Evolutionary conservation across 2,113 vertebrate species (phyloP).

Genomic region (Serinus canaria): DNA sequence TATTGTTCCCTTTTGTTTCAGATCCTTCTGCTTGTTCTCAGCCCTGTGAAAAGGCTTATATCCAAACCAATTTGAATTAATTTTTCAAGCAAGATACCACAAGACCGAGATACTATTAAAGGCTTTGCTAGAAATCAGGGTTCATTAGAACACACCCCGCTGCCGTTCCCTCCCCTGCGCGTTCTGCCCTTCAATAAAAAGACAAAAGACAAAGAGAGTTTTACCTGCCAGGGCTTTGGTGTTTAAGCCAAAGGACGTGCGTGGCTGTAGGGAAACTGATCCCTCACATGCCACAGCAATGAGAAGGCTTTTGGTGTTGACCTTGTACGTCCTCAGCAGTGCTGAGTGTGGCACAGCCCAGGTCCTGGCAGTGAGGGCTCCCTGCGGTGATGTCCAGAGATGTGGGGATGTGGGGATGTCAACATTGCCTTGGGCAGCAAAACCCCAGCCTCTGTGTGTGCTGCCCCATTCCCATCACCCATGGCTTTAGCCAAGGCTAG

Average conservation of each 20-base stretch:
- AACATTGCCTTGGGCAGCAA: fast-evolving
- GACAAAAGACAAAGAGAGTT: background rate
- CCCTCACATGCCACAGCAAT: background rate
- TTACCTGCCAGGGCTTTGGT: slow-evolving; percentile 6
- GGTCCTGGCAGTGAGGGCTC: fast-evolving
- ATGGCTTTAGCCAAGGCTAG: too few relatives aligned
- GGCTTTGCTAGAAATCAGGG: slow-evolving; percentile 55
- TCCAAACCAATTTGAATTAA: slow-evolving; percentile 51
- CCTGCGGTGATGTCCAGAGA: fast-evolving
- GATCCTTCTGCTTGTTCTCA: slow-evolving; percentile 32
- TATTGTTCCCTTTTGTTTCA: slow-evolving; percentile 59
- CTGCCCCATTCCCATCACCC: background rate
- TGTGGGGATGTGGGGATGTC: background rate
- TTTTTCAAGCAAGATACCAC: slow-evolving; percentile 53
- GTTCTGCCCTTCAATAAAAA: slow-evolving; percentile 21
- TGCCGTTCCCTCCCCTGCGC: background rate
- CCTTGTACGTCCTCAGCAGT: background rate
- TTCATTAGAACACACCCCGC: slow-evolving; percentile 23
- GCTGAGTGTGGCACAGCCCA: background rate
- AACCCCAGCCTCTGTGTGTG: fast-evolving
- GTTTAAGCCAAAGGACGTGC: background rate
- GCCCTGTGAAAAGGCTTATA: slow-evolving; percentile 30
- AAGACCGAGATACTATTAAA: background rate
- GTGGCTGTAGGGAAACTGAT: background rate
- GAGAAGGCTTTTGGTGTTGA: background rate